Evolutionary conservation across 2,888 invertebrate species (phyloP).

Genomic region (Icerya purchasi): DNA sequence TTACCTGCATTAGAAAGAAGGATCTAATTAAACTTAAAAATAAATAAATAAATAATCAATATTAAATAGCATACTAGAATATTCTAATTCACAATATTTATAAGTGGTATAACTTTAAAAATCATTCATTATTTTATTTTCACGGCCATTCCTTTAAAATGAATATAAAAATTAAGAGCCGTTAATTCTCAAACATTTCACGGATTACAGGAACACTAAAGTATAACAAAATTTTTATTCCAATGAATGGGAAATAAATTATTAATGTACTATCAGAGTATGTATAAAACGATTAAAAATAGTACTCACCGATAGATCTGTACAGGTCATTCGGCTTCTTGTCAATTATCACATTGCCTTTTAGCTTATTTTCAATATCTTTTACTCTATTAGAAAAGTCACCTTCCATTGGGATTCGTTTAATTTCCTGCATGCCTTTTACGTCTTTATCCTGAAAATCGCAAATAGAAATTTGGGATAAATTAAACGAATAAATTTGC

Average conservation of each 20-base stretch:
- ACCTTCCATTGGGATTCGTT: slow-evolving; percentile 29
- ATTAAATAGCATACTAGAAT: too few relatives aligned
- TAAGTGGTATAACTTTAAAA: too few relatives aligned
- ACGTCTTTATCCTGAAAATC: slow-evolving; percentile 29
- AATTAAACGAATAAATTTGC: too few relatives aligned
- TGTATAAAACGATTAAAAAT: slow-evolving; percentile 2
- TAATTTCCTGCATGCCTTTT: slow-evolving; percentile 23
- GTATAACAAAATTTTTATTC: not conserved
- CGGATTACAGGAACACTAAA: not conserved
- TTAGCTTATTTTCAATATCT: slow-evolving; percentile 57
- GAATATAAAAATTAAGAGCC: too few relatives aligned
- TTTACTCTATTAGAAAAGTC: slow-evolving; percentile 41
- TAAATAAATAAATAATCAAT: too few relatives aligned
- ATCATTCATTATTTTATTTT: too few relatives aligned
- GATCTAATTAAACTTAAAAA: too few relatives aligned
- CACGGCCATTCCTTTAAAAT: too few relatives aligned
- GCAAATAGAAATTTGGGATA: too few relatives aligned
- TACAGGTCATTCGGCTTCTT: slow-evolving; percentile 70
- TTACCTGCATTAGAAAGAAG: slow-evolving; percentile 34
- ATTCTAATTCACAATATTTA: too few relatives aligned
- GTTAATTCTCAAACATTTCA: not conserved
- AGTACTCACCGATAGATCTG: slow-evolving; percentile 52
- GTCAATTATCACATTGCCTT: slow-evolving; percentile 34
- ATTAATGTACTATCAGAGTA: not conserved
- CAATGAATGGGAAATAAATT: not conserved